Evolutionary conservation across 2,888 invertebrate species (phyloP).

Genomic region (Sabatieria punctata): DNA sequence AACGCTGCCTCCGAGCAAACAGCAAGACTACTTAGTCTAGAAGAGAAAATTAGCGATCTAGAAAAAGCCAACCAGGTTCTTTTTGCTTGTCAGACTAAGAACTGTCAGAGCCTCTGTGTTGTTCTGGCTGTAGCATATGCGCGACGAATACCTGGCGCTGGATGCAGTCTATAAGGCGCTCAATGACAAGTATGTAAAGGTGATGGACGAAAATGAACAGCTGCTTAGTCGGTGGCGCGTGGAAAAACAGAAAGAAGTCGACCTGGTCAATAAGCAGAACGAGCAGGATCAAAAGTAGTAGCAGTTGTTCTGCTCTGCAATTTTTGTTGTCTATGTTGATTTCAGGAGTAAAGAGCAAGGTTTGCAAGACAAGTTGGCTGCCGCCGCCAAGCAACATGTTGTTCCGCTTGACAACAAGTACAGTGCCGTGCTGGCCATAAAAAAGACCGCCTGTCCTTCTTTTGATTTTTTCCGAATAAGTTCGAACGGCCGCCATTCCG

Average conservation of each 20-base stretch:
- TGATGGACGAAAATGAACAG: constrained; percentile 67
- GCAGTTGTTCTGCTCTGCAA: background rate
- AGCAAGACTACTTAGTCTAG: no score
- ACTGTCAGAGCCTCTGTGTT: no score
- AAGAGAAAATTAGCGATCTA: no score
- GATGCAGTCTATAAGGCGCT: constrained; percentile 73
- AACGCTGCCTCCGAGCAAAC: no score
- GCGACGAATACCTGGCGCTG: constrained; percentile 83
- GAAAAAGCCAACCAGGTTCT: no score
- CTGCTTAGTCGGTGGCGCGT: constrained; percentile 63
- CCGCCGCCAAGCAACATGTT: no score
- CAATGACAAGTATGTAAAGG: constrained; percentile 68
- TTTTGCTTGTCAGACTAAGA: no score
- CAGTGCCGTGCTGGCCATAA: no score
- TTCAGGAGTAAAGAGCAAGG: constrained; percentile 1
- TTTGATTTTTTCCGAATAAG: no score
- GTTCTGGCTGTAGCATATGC: constrained; percentile 45
- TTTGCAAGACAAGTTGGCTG: background rate
- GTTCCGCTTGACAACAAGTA: no score
- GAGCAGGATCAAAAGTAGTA: constrained; percentile 44
- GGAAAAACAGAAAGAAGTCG: constrained; percentile 58
- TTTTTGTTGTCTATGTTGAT: background rate
- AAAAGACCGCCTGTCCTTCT: background rate
- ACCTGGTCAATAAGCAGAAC: constrained; percentile 88
- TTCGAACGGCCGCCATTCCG: no score